phyloP scores from a whole-genome alignment of 2,113 vertebrate genomes.

The Cairina moschata region DNA sequence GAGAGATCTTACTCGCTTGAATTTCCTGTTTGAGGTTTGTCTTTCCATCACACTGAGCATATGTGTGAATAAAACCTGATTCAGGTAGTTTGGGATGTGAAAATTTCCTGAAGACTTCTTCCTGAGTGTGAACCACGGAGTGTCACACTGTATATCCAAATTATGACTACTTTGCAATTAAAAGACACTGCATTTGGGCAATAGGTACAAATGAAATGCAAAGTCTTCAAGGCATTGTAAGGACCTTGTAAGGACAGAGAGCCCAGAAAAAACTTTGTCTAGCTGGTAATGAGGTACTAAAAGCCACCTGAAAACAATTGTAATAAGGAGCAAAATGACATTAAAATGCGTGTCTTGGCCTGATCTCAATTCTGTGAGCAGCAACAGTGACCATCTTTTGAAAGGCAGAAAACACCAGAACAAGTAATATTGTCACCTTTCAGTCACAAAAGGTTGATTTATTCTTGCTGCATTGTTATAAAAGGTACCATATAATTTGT shows the following conservation, averaged over 20 bases:
- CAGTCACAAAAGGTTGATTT: not conserved
- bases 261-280: not conserved
- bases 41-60: not conserved
- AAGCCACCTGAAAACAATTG: not conserved
- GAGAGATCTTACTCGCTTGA: not conserved
- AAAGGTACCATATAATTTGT: not conserved
- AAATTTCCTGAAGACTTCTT: not conserved
- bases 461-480: not conserved
- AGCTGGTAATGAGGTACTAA: not conserved
- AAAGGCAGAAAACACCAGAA: not conserved
- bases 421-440: not conserved
- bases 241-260: not conserved
- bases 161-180: not conserved
- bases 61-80: not conserved
- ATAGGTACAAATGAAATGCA: not conserved
- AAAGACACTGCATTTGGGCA: not conserved
- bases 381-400: not conserved
- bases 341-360: constrained; percentile 15
- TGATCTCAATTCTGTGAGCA: not conserved
- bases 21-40: not conserved
- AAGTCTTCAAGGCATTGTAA: not conserved
- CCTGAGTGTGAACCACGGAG: not conserved
- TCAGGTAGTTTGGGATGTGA: not conserved
- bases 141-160: not conserved
- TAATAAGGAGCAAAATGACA: not conserved